phyloP scores from a whole-genome alignment of 2,797 vertebrate genomes.

The Acipenser transmontanus region DNA sequence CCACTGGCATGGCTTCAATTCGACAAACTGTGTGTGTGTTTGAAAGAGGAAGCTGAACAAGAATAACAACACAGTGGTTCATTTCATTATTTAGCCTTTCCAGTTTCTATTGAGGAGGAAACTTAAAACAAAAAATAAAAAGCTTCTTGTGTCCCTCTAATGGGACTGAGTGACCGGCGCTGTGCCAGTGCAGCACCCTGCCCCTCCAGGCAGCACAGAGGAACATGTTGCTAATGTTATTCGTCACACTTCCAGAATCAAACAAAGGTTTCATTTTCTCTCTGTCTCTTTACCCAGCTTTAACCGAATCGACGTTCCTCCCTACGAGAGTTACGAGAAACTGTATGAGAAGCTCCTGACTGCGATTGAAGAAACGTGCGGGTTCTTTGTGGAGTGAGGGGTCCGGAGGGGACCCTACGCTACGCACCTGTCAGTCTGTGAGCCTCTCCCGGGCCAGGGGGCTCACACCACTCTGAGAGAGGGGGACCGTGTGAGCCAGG shows the following conservation, averaged over 20 bases:
- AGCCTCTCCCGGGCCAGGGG: slow-evolving; percentile 22
- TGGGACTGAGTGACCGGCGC: too few relatives aligned
- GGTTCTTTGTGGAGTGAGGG: slow-evolving; percentile 92
- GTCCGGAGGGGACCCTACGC: slow-evolving; percentile 1
- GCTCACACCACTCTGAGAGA: slow-evolving; percentile 3
- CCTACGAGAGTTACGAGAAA: slow-evolving; percentile 92
- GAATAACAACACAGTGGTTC: too few relatives aligned
- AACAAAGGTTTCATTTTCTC: background rate
- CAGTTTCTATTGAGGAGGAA: too few relatives aligned
- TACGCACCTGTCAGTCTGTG: background rate
- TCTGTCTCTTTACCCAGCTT: slow-evolving; percentile 60
- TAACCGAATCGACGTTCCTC: slow-evolving; percentile 96
- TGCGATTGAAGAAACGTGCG: slow-evolving; percentile 95
- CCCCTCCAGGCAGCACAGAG: too few relatives aligned
- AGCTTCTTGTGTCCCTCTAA: too few relatives aligned
- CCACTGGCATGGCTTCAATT: background rate
- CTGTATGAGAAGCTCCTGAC: slow-evolving; percentile 89
- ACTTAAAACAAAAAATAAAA: too few relatives aligned
- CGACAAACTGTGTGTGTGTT: slow-evolving; percentile 2
- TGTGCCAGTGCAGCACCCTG: too few relatives aligned
- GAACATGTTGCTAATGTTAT: too few relatives aligned
- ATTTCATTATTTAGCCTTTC: too few relatives aligned
- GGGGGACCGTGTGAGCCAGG: background rate
- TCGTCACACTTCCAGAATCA: background rate
- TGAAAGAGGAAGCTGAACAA: background rate